These are phyloP conservation scores for Harpalus rubripes DNA, from an alignment of 2,888 invertebrate genomes.

Conservation along the genomic window DNA sequence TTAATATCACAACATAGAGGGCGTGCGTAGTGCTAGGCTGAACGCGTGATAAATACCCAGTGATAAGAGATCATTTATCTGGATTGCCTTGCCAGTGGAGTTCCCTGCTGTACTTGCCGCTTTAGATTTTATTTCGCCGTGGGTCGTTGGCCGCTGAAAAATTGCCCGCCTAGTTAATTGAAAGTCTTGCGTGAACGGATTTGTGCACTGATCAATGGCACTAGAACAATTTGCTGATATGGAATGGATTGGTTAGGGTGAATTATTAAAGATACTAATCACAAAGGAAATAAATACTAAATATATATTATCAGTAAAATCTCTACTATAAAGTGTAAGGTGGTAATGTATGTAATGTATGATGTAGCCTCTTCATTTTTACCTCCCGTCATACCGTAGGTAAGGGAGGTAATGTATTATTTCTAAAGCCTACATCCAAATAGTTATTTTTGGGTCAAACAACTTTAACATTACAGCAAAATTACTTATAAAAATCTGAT, in stretches of 20 bases:
- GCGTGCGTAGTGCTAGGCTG: constrained; percentile 17
- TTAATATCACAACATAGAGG: constrained; percentile 43
- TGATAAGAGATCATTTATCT: constrained; percentile 62
- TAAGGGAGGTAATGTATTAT: no score
- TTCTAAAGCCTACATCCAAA: no score
- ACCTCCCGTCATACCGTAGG: no score
- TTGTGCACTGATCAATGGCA: constrained; percentile 1
- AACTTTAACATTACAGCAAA: no score
- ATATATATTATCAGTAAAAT: no score
- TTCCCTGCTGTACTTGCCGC: constrained; percentile 39
- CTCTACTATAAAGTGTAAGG: no score
- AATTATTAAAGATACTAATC: no score
- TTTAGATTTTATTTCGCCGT: constrained; percentile 46
- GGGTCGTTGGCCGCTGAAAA: constrained; percentile 51
- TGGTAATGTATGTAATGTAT: no score
- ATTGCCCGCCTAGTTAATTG: constrained; percentile 45
- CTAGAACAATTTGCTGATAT: constrained; percentile 2
- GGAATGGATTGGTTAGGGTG: not conserved
- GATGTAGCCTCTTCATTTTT: no score
- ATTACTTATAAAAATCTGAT: no score
- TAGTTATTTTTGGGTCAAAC: no score
- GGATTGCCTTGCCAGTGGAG: constrained; percentile 44
- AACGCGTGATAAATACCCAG: constrained; percentile 54
- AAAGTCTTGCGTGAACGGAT: constrained; percentile 52
- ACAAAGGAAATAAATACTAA: no score